Evolutionary conservation across 1,140 invertebrate genomes (phyloP).

Genomic region (Diuraphis noxia): DNA sequence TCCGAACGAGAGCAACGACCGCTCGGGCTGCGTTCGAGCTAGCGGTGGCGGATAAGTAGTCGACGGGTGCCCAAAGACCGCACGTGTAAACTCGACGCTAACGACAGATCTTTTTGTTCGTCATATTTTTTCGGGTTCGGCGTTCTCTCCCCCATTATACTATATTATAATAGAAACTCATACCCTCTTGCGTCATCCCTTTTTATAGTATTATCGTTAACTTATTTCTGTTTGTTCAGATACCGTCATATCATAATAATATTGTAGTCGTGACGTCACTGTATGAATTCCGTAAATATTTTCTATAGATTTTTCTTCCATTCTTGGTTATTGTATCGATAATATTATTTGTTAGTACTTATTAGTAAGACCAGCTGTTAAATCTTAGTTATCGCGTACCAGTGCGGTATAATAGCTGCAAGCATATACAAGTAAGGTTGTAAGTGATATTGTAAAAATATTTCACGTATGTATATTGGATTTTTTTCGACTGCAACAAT

Average conservation of each 20-base stretch:
- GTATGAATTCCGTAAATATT: not conserved
- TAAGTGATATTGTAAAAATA: not conserved
- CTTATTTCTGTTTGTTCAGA: not conserved
- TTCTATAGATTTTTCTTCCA: not conserved
- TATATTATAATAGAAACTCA: not conserved
- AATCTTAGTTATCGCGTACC: not conserved
- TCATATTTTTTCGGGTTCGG: not conserved
- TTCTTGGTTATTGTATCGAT: not conserved
- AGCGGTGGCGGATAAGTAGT: constrained; percentile 19
- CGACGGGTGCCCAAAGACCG: constrained; percentile 30
- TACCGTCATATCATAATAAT: not conserved
- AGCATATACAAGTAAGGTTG: not conserved
- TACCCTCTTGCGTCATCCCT: not conserved
- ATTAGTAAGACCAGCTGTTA: not conserved
- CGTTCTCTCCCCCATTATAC: not conserved
- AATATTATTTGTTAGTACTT: not conserved
- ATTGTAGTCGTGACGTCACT: not conserved
- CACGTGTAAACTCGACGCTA: not conserved
- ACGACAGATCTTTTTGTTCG: not conserved
- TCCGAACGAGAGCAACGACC: constrained; percentile 50
- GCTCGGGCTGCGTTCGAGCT: constrained; percentile 18
- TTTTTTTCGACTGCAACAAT: not conserved
- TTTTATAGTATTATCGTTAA: not conserved
- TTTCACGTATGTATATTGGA: not conserved
- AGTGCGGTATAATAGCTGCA: not conserved